Evolutionary conservation across 1,140 invertebrate genomes (phyloP), one percentile per base, ranked within the genome.

Genomic region (Parapsyche elsis): DNA sequence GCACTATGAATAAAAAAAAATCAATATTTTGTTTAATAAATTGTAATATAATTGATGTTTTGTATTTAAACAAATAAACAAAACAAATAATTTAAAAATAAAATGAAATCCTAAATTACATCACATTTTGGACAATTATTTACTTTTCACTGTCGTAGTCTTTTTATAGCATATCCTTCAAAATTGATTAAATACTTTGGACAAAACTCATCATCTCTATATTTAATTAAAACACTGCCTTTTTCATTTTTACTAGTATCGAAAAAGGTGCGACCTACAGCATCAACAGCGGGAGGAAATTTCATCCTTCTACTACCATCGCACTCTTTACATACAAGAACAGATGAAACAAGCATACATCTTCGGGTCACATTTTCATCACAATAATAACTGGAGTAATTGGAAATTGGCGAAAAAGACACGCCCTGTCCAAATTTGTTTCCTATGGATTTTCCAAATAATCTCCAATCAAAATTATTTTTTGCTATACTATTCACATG

Each of bases 181-280:
- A 84, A 84, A 80, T 80, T 64, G 16, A 86, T 83, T n/a, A 84
- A 38, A 83, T 84, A 86, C 14, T 73, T 64, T 14, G 85, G 85
- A 80, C 85, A 86, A 83, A 85, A 86, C 78, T 86, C 85, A 78
- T 81, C 79, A 64, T 86, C 85, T 61, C 67, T 70, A 80, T 84
- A 86, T 79, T 86, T 86, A 2, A 86, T 85, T 77, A 9, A 0
- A 44, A 14, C 80, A 81, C 61, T n/a, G 38, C 23, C 14, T n/a
- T 12, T 16, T 16, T 14, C 26, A 75, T 38, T 38, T 38, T 4
- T 7, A 38, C 30, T 38, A 4, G 30, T 38, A 38, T 38, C 30
- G 7, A 4, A 38, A 38, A 38, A 38, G 30, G 7, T 38, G 7
- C 30, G 30, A 1, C 30, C 30, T 7, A 38, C 7, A 1, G 30